Conservation (phyloP, 2,888 invertebrate genomes). For the Pyrocoelia pectoralis region DNA sequence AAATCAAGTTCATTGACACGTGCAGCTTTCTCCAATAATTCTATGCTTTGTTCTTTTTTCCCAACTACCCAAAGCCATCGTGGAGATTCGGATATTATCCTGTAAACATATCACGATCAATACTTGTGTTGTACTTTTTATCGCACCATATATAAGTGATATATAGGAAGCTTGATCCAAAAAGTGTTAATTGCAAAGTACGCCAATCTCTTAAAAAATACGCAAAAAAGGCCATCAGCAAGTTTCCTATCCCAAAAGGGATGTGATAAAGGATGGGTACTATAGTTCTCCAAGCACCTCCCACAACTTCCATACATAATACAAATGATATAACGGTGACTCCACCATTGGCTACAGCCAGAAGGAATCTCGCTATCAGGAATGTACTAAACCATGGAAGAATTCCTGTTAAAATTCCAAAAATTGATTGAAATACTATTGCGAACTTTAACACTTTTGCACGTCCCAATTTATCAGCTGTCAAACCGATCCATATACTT, state of each 20-base stretch:
- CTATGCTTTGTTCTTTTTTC: constrained; percentile 61
- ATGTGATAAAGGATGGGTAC: constrained; percentile 70
- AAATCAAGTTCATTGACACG: constrained; percentile 48
- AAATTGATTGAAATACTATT: constrained; percentile 64
- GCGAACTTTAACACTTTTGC: constrained; percentile 65
- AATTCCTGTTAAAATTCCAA: constrained; percentile 64
- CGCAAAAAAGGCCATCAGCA: constrained; percentile 65
- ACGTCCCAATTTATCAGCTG: constrained; percentile 70
- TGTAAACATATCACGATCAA: constrained; percentile 25
- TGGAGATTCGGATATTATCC: constrained; percentile 69
- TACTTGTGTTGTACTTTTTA: constrained; percentile 18
- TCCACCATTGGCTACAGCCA: constrained; percentile 70
- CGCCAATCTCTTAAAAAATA: constrained; percentile 70
- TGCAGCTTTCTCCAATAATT: constrained; percentile 57
- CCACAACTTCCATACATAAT: constrained; percentile 70
- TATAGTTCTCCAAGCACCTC: constrained; percentile 68
- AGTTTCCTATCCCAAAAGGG: constrained; percentile 69
- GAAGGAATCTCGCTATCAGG: constrained; percentile 63
- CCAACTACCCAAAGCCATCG: constrained; percentile 69
- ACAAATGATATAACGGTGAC: constrained; percentile 72
- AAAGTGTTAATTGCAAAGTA: constrained; percentile 65
- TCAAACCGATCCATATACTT: constrained; percentile 66
- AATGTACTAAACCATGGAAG: constrained; percentile 65
- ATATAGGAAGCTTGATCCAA: constrained; percentile 62
- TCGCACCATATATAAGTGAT: constrained; percentile 62